phyloP scores from a whole-genome alignment of 2,888 invertebrate genomes.

The Sphaeridia pumilis region DNA sequence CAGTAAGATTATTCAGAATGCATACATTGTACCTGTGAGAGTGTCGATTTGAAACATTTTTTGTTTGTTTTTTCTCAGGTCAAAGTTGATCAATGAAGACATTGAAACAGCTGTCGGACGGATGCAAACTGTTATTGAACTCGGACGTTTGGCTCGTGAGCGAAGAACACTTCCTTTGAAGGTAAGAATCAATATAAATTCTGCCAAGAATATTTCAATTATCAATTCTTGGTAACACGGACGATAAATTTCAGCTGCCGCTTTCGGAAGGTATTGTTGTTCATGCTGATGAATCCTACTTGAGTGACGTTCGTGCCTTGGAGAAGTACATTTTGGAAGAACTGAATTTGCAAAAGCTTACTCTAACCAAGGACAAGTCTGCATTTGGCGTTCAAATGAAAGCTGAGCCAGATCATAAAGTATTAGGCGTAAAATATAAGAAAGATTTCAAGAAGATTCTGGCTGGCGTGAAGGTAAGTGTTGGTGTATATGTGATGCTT shows the following conservation, averaged over 20 bases:
- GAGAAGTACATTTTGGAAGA: conserved; percentile 82
- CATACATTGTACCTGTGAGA: too few species aligned
- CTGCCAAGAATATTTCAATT: too few species aligned
- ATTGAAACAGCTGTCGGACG: conserved; percentile 81
- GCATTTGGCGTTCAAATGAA: conserved; percentile 80
- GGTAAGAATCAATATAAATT: too few species aligned
- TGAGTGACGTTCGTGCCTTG: conserved; percentile 65
- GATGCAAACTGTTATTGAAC: conserved; percentile 91
- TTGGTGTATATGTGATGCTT: too few species aligned
- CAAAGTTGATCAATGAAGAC: conserved; percentile 59
- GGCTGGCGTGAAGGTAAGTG: conserved; percentile 58
- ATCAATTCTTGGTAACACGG: too few species aligned
- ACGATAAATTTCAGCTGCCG: too few species aligned
- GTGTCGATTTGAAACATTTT: conserved; percentile 5
- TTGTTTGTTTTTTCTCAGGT: too few species aligned
- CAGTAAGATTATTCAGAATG: too few species aligned
- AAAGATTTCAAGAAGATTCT: conserved; percentile 79
- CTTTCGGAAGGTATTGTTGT: conserved; percentile 91
- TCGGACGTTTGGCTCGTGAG: conserved; percentile 85
- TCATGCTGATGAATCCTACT: conserved; percentile 64
- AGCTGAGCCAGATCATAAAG: conserved; percentile 91
- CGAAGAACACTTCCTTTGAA: conserved; percentile 87
- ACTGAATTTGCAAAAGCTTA: conserved; percentile 75
- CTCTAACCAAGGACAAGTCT: conserved; percentile 75
- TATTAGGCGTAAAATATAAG: conserved; percentile 76